phyloP scores from a whole-genome alignment of 2,888 invertebrate species.

The Diadegma fenestrale region DNA sequence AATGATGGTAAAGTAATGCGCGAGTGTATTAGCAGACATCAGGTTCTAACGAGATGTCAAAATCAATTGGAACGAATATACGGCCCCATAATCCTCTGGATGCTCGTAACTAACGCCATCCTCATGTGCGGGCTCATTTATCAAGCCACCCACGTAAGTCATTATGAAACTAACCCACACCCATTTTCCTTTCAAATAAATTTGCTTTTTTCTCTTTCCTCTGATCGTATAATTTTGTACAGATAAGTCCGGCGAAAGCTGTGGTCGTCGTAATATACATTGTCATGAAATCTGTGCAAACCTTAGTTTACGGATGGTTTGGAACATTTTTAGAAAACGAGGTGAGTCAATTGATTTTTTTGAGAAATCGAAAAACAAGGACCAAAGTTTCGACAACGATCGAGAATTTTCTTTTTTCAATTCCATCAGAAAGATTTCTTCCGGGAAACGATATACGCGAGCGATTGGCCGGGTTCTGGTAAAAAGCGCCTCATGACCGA shows the following conservation, averaged over 20 bases:
- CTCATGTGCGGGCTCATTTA: slow-evolving; percentile 63
- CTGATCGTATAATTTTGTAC: not conserved
- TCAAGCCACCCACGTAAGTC: slow-evolving; percentile 62
- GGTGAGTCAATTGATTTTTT: not conserved
- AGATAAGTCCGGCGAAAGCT: not conserved
- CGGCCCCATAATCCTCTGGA: slow-evolving; percentile 64
- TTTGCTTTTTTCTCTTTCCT: not conserved
- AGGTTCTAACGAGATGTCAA: slow-evolving; percentile 57
- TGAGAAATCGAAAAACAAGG: not conserved
- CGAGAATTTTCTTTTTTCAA: not conserved
- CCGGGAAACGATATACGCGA: slow-evolving; percentile 53
- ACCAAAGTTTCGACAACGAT: not conserved
- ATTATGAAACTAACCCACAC: not conserved
- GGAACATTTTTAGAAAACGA: not conserved
- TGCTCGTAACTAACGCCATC: slow-evolving; percentile 53
- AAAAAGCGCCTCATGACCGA: slow-evolving; percentile 56
- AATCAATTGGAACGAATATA: slow-evolving; percentile 58
- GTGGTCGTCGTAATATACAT: not conserved
- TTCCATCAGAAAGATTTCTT: slow-evolving; percentile 55
- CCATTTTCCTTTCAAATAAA: not conserved
- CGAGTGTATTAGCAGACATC: slow-evolving; percentile 58
- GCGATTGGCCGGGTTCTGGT: slow-evolving; percentile 61
- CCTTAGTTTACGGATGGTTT: slow-evolving; percentile 1
- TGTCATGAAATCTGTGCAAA: not conserved
- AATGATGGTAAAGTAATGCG: slow-evolving; percentile 40